These are phyloP conservation scores for Tromatobia lineatoria DNA, from an alignment of 2,888 invertebrate species.

Conservation along the genomic window DNA sequence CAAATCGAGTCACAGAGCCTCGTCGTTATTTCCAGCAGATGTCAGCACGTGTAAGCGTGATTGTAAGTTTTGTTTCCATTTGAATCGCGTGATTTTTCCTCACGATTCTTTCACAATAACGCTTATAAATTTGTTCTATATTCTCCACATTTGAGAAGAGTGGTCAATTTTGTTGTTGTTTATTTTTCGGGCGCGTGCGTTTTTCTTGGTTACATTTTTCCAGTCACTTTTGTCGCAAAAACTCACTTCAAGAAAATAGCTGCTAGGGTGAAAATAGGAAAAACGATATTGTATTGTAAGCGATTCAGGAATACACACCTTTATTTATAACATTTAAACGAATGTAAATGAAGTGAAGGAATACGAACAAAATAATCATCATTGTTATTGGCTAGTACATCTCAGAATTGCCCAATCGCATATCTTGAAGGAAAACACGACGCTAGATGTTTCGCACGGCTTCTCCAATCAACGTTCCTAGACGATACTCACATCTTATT, in stretches of 20 bases:
- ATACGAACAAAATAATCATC: too few species aligned
- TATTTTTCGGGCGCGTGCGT: neutral
- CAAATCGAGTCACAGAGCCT: constrained; percentile 30
- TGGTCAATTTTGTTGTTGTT: neutral
- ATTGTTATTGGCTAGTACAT: neutral
- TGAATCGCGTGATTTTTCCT: neutral
- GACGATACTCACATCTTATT: neutral
- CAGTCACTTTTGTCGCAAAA: neutral
- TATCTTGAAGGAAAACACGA: neutral
- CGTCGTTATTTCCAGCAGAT: constrained; percentile 47
- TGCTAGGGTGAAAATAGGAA: neutral
- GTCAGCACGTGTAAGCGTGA: constrained; percentile 54
- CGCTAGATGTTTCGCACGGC: neutral
- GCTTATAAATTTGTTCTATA: neutral
- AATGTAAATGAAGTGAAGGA: too few species aligned
- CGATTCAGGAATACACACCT: neutral
- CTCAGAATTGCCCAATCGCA: neutral
- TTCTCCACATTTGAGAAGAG: neutral
- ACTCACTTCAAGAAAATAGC: neutral
- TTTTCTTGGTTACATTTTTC: neutral
- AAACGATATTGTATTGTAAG: neutral
- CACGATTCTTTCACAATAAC: neutral
- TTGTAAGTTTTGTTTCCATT: neutral
- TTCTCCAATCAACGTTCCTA: neutral
- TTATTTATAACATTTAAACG: too few species aligned